A percentile compares a stretch with the other conserved stretches of the same genome.
Evolutionary conservation across 1,140 invertebrate genomes (phyloP).

Genomic region (Bradynema listronoti): DNA sequence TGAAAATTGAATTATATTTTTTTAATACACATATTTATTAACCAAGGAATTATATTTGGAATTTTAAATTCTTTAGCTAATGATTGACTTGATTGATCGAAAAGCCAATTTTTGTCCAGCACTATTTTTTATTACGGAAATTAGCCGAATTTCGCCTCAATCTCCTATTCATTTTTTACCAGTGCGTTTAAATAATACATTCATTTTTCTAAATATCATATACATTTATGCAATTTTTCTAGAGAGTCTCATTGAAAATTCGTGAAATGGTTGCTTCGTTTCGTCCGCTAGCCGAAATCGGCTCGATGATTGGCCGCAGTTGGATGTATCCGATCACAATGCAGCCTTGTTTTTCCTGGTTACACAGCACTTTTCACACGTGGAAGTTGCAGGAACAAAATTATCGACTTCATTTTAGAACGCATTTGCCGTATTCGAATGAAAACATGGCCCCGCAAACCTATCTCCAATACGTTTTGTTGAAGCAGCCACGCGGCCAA

Average conservation of each 20-base stretch:
- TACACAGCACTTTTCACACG: conserved; percentile 23
- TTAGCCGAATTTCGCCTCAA: conserved; percentile 28
- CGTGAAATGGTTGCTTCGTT: conserved; percentile 42
- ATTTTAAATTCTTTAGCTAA: conserved; percentile 19
- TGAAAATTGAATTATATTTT: conserved; percentile 4
- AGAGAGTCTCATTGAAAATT: conserved; percentile 40
- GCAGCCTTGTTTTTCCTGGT: conserved; percentile 26
- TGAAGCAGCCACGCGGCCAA: conserved; percentile 41
- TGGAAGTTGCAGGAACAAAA: conserved; percentile 27
- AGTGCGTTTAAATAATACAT: conserved; percentile 20
- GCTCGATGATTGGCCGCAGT: conserved; percentile 22
- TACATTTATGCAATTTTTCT: not conserved
- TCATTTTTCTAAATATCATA: not conserved
- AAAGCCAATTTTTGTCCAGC: conserved; percentile 37
- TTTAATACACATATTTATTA: not conserved
- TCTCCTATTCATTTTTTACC: conserved; percentile 41
- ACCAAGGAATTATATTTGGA: not conserved
- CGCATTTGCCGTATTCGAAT: conserved; percentile 32
- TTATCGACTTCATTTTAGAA: conserved; percentile 36
- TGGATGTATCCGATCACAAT: conserved; percentile 39
- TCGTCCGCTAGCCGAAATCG: conserved; percentile 36
- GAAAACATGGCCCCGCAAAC: conserved; percentile 35
- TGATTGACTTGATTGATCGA: conserved; percentile 37
- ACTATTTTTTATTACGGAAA: conserved; percentile 39
- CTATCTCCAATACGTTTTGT: conserved; percentile 38